phyloP scores from a whole-genome alignment of 2,113 vertebrate species.

The Aspidoscelis tigris region DNA sequence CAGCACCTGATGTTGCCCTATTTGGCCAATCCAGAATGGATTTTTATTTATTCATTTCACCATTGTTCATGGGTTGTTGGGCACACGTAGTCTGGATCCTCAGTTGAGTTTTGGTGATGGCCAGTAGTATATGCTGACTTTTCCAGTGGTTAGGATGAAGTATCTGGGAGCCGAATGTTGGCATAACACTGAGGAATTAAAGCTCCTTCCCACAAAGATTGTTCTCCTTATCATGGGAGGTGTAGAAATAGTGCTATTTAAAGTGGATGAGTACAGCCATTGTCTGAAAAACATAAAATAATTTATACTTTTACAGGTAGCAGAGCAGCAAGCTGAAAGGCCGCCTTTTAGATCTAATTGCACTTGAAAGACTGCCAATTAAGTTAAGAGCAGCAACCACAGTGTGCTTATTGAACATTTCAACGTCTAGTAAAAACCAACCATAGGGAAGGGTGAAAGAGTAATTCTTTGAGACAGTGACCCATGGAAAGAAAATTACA shows the following conservation, averaged over 20 bases:
- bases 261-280: slow-evolving; percentile 64
- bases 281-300: slow-evolving; percentile 54
- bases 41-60: too few relatives aligned
- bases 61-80: too few relatives aligned
- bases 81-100: too few relatives aligned
- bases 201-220: slow-evolving; percentile 42
- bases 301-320: slow-evolving; percentile 61
- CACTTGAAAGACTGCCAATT: slow-evolving; percentile 68
- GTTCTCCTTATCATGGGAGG: slow-evolving; percentile 50
- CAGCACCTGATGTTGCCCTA: too few relatives aligned
- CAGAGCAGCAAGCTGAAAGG: slow-evolving; percentile 60
- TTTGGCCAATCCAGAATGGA: too few relatives aligned
- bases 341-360: slow-evolving; percentile 64
- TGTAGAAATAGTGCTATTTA: slow-evolving; percentile 63
- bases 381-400: slow-evolving; percentile 56
- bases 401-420: slow-evolving; percentile 44
- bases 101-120: too few relatives aligned
- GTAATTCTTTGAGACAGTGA: slow-evolving; percentile 46
- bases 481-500: slow-evolving; percentile 23
- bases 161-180: neutral
- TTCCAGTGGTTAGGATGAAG: too few relatives aligned
- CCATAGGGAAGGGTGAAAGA: neutral
- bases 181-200: neutral
- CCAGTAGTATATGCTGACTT: too few relatives aligned
- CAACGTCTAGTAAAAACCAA: slow-evolving; percentile 46